Evolutionary conservation across 2,113 vertebrate species (phyloP), one percentile per base, ranked within the genome.

Genomic region (Polypterus bichir): DNA sequence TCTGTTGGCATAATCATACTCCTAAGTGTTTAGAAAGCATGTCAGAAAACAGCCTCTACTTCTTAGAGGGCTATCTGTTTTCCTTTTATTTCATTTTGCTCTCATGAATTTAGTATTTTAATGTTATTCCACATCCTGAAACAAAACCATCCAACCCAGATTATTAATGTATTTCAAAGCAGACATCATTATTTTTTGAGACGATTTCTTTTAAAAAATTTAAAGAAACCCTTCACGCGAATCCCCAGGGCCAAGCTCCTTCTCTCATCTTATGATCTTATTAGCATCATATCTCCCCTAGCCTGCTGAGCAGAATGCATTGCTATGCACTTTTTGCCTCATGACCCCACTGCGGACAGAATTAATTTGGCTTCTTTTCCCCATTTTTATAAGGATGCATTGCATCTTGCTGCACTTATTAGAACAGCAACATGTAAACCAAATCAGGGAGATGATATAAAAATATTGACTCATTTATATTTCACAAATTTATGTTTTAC

Each of bases 131-230:
- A 79, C 69, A 79, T 79, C 71, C 71, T 72, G 68, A 66, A 75
- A 83, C 73, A 80, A 78, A 80, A 64, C 59, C 62, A 77, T 77
- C 85, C 73, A 78, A 74, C 76, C 83, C 85, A 88, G 87, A 92
- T 93, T 92, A 91, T 88, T 91, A 89, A 92, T 92, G 88, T 87
- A 91, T 84, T 83, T 82, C 71, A 79, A 78, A 79, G 77, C 84
- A 88, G 84, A 81, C 85, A 89, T 91, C 88, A 89, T 94, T 89
- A 91, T 89, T 88, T 91, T 92, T 85, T 85, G 83, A 91, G 87
- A 87, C 81, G 74, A 81, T 86, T 93, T 86, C 80, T 90, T 90
- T 91, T 82, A 89, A 86, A 49, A 78, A 91, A 91, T 89, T 84
- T 87, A 87, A 82, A 88, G 83, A 88, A 79, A 83, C 85, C 85